phyloP scores from a whole-genome alignment of 2,113 vertebrate genomes.

The Xiphorhynchus elegans region DNA sequence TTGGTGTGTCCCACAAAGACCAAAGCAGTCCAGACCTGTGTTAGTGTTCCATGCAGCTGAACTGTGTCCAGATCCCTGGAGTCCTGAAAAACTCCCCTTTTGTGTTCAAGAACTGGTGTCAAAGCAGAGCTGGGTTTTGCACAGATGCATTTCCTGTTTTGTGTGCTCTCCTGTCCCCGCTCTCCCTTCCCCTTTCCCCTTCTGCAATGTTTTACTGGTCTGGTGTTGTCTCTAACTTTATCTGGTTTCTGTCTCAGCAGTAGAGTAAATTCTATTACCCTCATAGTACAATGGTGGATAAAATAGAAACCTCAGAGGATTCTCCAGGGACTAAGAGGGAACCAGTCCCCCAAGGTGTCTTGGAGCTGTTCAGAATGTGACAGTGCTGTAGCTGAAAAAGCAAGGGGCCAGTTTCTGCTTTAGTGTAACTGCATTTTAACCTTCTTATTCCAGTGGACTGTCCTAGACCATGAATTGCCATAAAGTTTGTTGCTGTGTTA shows the following conservation, averaged over 20 bases:
- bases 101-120: slow-evolving; percentile 8
- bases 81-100: neutral
- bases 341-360: slow-evolving; percentile 58
- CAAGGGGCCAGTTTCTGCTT: slow-evolving; percentile 32
- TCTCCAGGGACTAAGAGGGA: slow-evolving; percentile 66
- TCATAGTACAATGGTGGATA: slow-evolving; percentile 53
- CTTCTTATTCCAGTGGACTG: slow-evolving; percentile 31
- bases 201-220: slow-evolving; percentile 58
- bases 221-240: slow-evolving; percentile 62
- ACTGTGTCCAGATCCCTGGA: slow-evolving; percentile 1
- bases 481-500: slow-evolving; percentile 27
- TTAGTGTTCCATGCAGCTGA: neutral
- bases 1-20: neutral
- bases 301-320: slow-evolving; percentile 52
- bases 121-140: slow-evolving; percentile 31
- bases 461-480: neutral
- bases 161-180: slow-evolving; percentile 6
- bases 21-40: neutral
- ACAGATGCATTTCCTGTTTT: slow-evolving; percentile 42
- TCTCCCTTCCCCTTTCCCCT: slow-evolving; percentile 45
- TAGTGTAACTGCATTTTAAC: slow-evolving; percentile 36
- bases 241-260: slow-evolving; percentile 67
- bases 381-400: slow-evolving; percentile 43
- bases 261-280: slow-evolving; percentile 61
- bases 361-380: slow-evolving; percentile 55